Percentiles rank a stretch among this genome's conserved stretches.
These are phyloP conservation scores for Tuberolachnus salignus DNA, from an alignment of 2,888 invertebrate species.

Conservation along the genomic window DNA sequence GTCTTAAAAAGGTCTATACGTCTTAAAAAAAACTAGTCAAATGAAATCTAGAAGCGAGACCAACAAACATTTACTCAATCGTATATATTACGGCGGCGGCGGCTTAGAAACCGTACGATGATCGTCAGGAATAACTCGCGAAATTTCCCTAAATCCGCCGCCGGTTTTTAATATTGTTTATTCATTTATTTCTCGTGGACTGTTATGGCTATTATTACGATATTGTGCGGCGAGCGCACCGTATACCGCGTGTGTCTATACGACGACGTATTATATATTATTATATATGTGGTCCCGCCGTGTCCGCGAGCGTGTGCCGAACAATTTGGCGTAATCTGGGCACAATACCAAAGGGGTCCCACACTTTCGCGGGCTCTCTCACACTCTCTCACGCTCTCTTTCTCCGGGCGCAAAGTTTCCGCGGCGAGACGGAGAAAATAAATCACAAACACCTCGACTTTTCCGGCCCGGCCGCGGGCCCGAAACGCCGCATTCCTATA, in stretches of 20 bases:
- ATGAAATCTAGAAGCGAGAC: too few species aligned
- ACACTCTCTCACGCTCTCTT: neutral
- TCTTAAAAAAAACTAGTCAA: too few species aligned
- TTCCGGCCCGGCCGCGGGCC: neutral
- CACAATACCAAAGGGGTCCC: conserved; percentile 47
- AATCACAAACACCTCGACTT: conserved; percentile 45
- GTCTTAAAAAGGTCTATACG: too few species aligned
- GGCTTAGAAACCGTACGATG: too few species aligned
- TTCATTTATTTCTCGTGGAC: too few species aligned
- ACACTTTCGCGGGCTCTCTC: neutral
- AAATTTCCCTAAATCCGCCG: too few species aligned
- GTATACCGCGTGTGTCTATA: too few species aligned
- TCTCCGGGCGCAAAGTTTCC: conserved; percentile 11
- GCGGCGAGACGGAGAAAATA: conserved; percentile 18
- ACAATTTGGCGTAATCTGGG: conserved; percentile 55
- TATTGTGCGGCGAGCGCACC: neutral
- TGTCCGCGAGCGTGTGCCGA: conserved; percentile 33
- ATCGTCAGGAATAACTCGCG: too few species aligned
- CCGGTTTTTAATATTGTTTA: too few species aligned
- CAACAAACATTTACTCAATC: too few species aligned
- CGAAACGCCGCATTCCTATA: neutral
- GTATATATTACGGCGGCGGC: too few species aligned
- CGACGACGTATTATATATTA: conserved; percentile 15
- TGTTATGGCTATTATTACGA: too few species aligned
- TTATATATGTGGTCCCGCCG: neutral